Base-by-base conservation (phyloP, 92 coral and sea anemone genomes). In the Palythoa grandiflora region DNA sequence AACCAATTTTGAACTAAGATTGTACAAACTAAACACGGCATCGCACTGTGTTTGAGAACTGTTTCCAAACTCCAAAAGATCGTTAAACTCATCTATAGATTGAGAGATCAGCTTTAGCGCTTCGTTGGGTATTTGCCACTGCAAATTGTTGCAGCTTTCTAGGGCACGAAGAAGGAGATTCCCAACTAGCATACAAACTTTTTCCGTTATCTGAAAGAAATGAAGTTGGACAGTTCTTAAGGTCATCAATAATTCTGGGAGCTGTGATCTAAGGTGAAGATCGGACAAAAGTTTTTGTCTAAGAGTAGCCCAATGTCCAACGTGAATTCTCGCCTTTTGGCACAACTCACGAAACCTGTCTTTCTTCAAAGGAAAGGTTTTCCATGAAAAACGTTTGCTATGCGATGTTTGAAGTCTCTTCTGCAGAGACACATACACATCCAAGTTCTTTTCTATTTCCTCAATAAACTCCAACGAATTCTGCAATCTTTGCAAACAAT, bases 51-150 rank as follows among this genome's bases (percentile, higher is more conserved):
- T 71, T 60, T 83, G 83, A 61, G 94, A 81, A 80, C 88, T 89
- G 38, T 63, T 89, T 52, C 90, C 57, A 79, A 87, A 91, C 78
- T 94, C 98, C 59, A 84, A 72, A 9, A 94, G 90, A 75, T 95
- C 96, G 90, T 94, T 94, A 85, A 78, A 91, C 51, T 94, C 96
- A 70, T 94, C 98, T 65, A 94, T 89, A 80, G 96, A 96, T 44
- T 91, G 91, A 35, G 91, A 91, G 72, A 93, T 83, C 66, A 89
- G 87, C 57, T 70, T 87, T 13, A 92, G 36, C 16, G 86, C 92
- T 87, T 90, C 84, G 63, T 87, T 86, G 66, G 93, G 83, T 60
- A 94, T 75, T 61, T 79, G 47, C 98, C 98, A 94, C 50, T 77
- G 71, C 35, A 83, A 87, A 71, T 37, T 63, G 84, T 91, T 87